Base-by-base conservation (phyloP, 92 coral and sea anemone genomes). In the Palythoa heliodiscus region DNA sequence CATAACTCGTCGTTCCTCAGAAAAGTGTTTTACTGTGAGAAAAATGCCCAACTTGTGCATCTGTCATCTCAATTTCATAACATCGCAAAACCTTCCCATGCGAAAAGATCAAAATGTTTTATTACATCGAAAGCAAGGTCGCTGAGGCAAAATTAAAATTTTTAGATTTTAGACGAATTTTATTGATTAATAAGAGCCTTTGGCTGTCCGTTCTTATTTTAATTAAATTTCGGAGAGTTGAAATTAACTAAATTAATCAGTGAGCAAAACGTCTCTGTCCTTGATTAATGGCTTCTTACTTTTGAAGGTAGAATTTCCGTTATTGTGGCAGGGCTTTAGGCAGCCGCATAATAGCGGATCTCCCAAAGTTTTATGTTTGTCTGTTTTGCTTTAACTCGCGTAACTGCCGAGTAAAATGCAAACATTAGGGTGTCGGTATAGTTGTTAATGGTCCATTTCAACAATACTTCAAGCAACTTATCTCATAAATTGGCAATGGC, bases 171-270 rank as follows among this genome's bases (percentile, higher is more conserved):
- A 80, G 53, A 47, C 6, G 22, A 39, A 40, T 80, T 80, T 79
- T 80, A 64, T 64, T 47, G 63, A 80, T 80, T 80, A 50, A 80
- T 47, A 74, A 80, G 73, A 60, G 20, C 60, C 75, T 80, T 80
- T 58, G 40, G 75, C 74, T 66, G 39, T 69, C 74, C 84, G 72
- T 80, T 63, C 53, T 76, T 75, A 80, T 69, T 80, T 80, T 80
- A 80, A 80, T 80, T 80, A 80, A 80, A 80, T 80, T 80, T 80
- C 19, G 75, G 37, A 80, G 48, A 69, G 73, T 80, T 80, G 72
- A 64, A 80, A 80, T 80, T 80, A 80, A 80, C 84, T 64, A 80
- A 80, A 80, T 80, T 80, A 80, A 80, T 80, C 84, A 80, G 58
- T 24, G 52, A 48, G 61, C 48, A 80, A 67, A 80, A 66, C 16